Conservation (phyloP, 1,140 invertebrate species). For the Muscidifurax raptorellus region DNA sequence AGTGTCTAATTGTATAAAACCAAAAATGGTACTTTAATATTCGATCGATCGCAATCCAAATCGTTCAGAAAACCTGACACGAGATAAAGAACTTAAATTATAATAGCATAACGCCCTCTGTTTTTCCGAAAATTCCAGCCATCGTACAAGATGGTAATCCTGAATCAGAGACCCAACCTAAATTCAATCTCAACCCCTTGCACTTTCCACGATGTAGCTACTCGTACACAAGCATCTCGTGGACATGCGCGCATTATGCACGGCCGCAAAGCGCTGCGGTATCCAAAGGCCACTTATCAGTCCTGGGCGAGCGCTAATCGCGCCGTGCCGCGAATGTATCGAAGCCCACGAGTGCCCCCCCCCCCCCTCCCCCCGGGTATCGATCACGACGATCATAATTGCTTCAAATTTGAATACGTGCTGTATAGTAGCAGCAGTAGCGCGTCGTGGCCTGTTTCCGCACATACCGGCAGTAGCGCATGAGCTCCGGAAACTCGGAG, state of each 20-base stretch:
- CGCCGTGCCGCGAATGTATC: not conserved
- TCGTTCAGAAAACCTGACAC: too few relatives aligned
- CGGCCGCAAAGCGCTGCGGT: not conserved
- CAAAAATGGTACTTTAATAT: too few relatives aligned
- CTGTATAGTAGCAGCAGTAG: too few relatives aligned
- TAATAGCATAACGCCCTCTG: too few relatives aligned
- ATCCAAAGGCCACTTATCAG: conserved; percentile 26
- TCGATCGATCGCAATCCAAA: too few relatives aligned
- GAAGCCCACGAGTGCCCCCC: not conserved
- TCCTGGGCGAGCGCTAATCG: conserved; percentile 12
- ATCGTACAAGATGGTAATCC: too few relatives aligned
- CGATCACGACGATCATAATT: conserved; percentile 42
- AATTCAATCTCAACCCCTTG: too few relatives aligned
- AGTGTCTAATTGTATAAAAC: too few relatives aligned
- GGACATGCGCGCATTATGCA: too few relatives aligned
- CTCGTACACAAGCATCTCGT: not conserved
- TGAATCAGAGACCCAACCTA: not conserved
- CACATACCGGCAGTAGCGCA: not conserved
- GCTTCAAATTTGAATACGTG: conserved; percentile 38
- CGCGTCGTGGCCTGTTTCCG: conserved; percentile 10
- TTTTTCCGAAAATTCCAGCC: too few relatives aligned
- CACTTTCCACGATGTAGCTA: not conserved
- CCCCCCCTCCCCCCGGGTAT: not conserved
- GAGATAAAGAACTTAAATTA: too few relatives aligned
- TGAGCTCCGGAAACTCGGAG: conserved; percentile 12